Percentiles rank a stretch among this genome's conserved stretches.
Conservation (phyloP, 2,888 invertebrate genomes). For the Ectemnius continuus region DNA sequence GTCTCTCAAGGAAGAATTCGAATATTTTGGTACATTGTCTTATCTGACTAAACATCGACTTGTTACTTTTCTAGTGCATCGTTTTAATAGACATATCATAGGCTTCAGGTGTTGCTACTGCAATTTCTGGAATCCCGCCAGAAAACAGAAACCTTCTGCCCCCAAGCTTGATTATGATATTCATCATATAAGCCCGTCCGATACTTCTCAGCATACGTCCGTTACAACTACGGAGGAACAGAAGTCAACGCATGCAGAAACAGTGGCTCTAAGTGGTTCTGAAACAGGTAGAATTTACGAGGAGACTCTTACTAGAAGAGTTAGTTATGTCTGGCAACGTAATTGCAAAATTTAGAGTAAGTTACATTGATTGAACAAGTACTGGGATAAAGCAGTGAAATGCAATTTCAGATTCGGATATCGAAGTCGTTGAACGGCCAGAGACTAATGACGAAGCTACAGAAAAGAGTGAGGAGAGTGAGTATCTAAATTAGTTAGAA, state of each 20-base stretch:
- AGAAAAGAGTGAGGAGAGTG: constrained; percentile 37
- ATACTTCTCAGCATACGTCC: constrained; percentile 6
- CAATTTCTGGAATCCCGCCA: constrained; percentile 90
- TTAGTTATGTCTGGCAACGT: too few species aligned
- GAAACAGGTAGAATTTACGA: constrained; percentile 65
- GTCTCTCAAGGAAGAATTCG: constrained; percentile 86
- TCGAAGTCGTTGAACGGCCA: constrained; percentile 74
- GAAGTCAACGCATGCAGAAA: constrained; percentile 47
- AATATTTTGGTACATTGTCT: constrained; percentile 79
- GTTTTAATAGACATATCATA: neutral
- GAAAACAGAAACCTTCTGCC: constrained; percentile 90
- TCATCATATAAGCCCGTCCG: constrained; percentile 6
- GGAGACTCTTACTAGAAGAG: too few species aligned
- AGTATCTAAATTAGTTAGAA: too few species aligned
- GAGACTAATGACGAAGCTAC: constrained; percentile 58
- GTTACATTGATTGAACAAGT: too few species aligned
- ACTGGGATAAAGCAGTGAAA: neutral
- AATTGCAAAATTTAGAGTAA: too few species aligned
- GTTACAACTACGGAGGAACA: constrained; percentile 11
- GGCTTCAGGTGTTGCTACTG: constrained; percentile 94
- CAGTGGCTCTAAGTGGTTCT: constrained; percentile 48
- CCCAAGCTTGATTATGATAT: constrained; percentile 80
- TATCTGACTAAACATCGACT: too few species aligned
- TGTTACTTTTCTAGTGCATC: too few species aligned
- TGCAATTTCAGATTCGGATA: constrained; percentile 71